Conservation (phyloP, 2,888 invertebrate genomes). For the Epiblema foenella region DNA sequence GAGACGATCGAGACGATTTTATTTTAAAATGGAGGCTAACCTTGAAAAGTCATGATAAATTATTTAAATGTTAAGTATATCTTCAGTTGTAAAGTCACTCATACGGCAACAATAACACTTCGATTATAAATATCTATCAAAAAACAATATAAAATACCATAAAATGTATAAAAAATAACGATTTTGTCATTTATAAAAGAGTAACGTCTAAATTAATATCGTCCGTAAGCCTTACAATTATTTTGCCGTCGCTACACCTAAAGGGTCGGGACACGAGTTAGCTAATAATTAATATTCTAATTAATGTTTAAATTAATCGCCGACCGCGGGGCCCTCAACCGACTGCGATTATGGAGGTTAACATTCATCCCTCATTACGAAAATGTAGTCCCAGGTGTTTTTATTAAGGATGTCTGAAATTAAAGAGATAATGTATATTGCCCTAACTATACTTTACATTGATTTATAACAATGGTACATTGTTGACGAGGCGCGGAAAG, state of each 20-base stretch:
- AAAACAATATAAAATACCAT: too few relatives aligned
- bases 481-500: not conserved
- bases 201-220: not conserved
- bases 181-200: not conserved
- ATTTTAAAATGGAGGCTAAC: too few relatives aligned
- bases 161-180: not conserved
- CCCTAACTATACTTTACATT: not conserved
- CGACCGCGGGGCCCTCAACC: slow-evolving; percentile 66
- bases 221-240: slow-evolving; percentile 23
- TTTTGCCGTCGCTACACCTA: slow-evolving; percentile 60
- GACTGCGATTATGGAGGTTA: slow-evolving; percentile 48
- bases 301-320: slow-evolving; percentile 71
- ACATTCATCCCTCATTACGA: slow-evolving; percentile 40
- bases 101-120: too few relatives aligned
- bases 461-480: not conserved
- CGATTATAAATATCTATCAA: too few relatives aligned
- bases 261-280: slow-evolving; percentile 74
- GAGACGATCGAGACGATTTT: too few relatives aligned
- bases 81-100: too few relatives aligned
- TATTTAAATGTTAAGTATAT: too few relatives aligned
- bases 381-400: slow-evolving; percentile 34
- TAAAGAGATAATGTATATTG: slow-evolving; percentile 5
- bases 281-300: slow-evolving; percentile 84
- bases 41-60: too few relatives aligned
- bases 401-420: slow-evolving; percentile 10